A percentile compares a stretch with the other conserved stretches of the same genome.
phyloP scores from a whole-genome alignment of 2,888 invertebrate genomes.

The Trachelus iudaicus region DNA sequence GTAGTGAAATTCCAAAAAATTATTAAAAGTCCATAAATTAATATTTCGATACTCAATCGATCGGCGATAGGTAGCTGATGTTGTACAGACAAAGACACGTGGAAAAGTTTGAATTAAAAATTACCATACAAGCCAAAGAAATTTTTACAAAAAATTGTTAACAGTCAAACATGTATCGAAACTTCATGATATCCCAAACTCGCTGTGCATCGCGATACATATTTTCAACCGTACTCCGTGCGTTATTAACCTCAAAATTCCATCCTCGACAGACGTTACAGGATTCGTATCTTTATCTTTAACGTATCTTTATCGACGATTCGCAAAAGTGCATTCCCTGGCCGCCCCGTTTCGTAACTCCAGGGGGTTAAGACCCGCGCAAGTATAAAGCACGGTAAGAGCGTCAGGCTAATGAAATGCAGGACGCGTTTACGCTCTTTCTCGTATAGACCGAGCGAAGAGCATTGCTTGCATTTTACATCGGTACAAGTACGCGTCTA shows the following conservation, averaged over 20 bases:
- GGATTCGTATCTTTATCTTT: background rate
- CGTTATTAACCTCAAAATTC: background rate
- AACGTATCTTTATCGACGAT: background rate
- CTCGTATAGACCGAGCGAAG: slow-evolving; percentile 27
- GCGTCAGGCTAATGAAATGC: slow-evolving; percentile 2
- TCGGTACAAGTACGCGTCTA: slow-evolving; percentile 21
- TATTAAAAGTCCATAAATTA: background rate
- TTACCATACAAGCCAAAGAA: background rate
- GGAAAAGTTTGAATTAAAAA: background rate
- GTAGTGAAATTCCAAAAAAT: too few relatives aligned
- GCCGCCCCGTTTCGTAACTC: background rate
- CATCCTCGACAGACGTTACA: background rate
- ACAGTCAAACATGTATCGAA: background rate
- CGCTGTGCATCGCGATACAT: too few relatives aligned
- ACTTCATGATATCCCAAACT: background rate
- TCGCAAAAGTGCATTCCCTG: background rate
- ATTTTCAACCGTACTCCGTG: background rate
- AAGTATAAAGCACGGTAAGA: background rate
- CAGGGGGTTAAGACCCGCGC: background rate
- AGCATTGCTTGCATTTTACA: slow-evolving; percentile 40
- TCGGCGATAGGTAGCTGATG: too few relatives aligned
- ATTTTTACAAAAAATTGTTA: background rate
- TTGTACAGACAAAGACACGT: background rate
- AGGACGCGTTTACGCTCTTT: slow-evolving; percentile 24
- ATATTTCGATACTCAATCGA: background rate